Percentiles rank a stretch among this genome's conserved stretches.
phyloP scores from a whole-genome alignment of 2,888 invertebrate genomes.

The Lycaena phlaeas region DNA sequence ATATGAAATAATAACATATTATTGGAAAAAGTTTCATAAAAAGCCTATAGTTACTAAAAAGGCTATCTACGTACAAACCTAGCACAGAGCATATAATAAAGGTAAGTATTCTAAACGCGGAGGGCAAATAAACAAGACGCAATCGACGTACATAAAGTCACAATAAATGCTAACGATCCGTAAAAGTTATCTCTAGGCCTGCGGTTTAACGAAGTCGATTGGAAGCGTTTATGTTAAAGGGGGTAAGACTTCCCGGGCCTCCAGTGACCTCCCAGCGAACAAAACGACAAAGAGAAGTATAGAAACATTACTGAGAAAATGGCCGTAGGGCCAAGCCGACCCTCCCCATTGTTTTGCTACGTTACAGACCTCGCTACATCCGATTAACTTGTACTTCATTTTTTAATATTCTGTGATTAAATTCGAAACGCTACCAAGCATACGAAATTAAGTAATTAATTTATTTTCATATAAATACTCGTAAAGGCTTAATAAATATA shows the following conservation, averaged over 20 bases:
- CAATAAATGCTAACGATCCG: constrained; percentile 7
- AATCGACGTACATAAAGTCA: not conserved
- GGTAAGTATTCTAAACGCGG: not conserved
- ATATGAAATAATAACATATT: too few relatives aligned
- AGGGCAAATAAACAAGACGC: not conserved
- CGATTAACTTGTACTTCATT: constrained; percentile 33
- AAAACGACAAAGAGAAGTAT: constrained; percentile 51
- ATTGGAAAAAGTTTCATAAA: too few relatives aligned
- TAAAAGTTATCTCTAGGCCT: constrained; percentile 36
- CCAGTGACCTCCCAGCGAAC: constrained; percentile 44
- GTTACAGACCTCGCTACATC: constrained; percentile 25
- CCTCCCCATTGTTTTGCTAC: constrained; percentile 58
- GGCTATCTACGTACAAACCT: too few relatives aligned
- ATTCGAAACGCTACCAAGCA: too few relatives aligned
- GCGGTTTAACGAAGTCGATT: constrained; percentile 32
- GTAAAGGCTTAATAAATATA: too few relatives aligned
- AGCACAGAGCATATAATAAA: too few relatives aligned
- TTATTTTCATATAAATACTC: too few relatives aligned
- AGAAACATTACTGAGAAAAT: constrained; percentile 58
- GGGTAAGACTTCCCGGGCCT: constrained; percentile 49
- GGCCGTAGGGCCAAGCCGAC: constrained; percentile 49
- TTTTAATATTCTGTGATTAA: constrained; percentile 12
- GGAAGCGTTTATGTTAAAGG: constrained; percentile 8
- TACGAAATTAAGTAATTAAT: too few relatives aligned
- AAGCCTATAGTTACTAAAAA: too few relatives aligned